Base-by-base conservation (phyloP, 2,113 vertebrate species). In the Protobothrops flavoviridis region DNA sequence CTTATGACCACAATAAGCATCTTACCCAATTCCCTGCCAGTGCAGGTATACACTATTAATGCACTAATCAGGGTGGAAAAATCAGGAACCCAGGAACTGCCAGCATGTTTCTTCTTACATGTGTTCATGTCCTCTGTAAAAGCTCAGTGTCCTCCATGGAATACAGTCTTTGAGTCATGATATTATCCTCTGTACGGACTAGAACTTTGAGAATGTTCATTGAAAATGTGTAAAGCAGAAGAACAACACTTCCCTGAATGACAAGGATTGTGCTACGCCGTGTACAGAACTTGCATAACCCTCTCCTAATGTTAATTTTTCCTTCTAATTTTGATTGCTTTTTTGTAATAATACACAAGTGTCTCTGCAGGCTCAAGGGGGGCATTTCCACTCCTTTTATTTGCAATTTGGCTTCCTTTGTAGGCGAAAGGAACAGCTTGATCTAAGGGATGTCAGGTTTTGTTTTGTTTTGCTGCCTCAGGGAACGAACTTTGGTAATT, bases 321-420 rank as follows among this genome's bases (percentile, higher is more conserved):
- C 59, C 45, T 20, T 45, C 33, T n/a, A 87, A 74, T 91, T 57
- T 17, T 85, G 33, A 88, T 87, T 55, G 56, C 9, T 88, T 87
- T 90, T 69, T 45, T 26, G 26, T 61, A 90, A 20, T 90, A 89
- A 86, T 11, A 57, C 85, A 59, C 39, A 90, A 50, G 39, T n/a
- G 23, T 23, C 57, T 92, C 7, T 85, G 45, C 48, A 89, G 43
- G 53, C 64, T 69, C 33, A 55, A 53, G 20, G 29, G 69, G 29
- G 61, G 53, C 0, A 6, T 43, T 92, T 12, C 69, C n/a, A 87
- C 10, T 88, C 93, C 50, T 93, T 29, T 57, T 57, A 59, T 29
- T 89, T 0, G 0, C 0, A 0, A 29, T 33, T 85, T 0, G 0
- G 0, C 55, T 0, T 0, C 20, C 9, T 29, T 12, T 89, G 4